Base-by-base conservation (phyloP, 2,888 invertebrate genomes). In the Apoda limacodes region DNA sequence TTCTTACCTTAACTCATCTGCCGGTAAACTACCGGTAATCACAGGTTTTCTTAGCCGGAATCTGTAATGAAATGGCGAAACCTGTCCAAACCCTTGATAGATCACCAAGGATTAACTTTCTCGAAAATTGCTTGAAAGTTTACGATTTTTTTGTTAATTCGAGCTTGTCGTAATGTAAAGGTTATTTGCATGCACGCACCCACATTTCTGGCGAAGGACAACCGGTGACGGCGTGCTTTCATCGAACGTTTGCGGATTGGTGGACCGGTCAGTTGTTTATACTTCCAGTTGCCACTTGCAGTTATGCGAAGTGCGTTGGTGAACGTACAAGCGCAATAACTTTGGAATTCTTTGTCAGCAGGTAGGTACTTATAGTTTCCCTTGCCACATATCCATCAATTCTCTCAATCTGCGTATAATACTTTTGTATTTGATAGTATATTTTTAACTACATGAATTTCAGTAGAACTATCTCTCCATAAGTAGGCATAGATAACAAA, bases 1-100 rank as follows among this genome's bases (percentile, higher is more conserved):
- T 70, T 66, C 65, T 70, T 53, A 64, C 70, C 66, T 74, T 71
- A 74, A 76, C 75, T 74, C 75, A 75, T 76, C 76, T 78, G 68
- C 74, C 68, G 66, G 63, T 58, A 59, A 61, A 66, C 56, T 57
- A 55, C 54, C 52, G 40, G 62, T 76, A 76, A 76, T 78, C 75
- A 72, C 60, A 60, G 60, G 65, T 70, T 56, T 60, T 48, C 59
- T 57, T 51, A 58, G 47, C 52, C 52, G 50, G 48, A 42, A 43
- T 46, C 44, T 43, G 50, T 61, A 61, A 64, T 66, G 54, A 61
- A 56, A 60, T 57, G 61, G 68, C 63, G 71, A 72, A 72, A 75
- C 60, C 58, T 60, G 46, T 49, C 50, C 41, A 49, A 50, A 46
- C 55, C 58, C 52, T 58, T 71, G 65, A 76, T 72, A 75, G 67